Evolutionary conservation across 1,140 invertebrate genomes (phyloP), one percentile per base, ranked within the genome.

Genomic region (Sinonovacula constricta): DNA sequence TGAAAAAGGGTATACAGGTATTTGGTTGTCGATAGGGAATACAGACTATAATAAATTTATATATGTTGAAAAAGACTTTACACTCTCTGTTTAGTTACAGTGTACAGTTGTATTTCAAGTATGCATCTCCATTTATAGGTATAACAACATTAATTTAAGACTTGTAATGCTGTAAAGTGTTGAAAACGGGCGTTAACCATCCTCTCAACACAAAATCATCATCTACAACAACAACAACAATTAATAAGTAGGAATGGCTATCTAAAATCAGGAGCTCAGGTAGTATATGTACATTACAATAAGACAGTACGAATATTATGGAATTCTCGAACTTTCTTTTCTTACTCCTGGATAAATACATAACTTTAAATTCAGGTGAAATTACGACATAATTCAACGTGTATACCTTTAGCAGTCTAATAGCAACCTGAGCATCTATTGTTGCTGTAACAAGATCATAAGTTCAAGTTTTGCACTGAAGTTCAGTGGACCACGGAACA

Each of bases 381-480:
- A 15, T 39, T 34, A 22, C 5, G 15, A 65, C 22, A 63, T 34
- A 39, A 4, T 5, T 15, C n/a, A n/a, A n/a, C n/a, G n/a, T n/a
- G 15, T 45, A 5, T 65, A 45, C 62, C 62, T 65, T 33, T 24
- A 77, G 34, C 7, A 28, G 31, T 15, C 34, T 34, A 1, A 68
- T 68, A 15, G 60, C 63, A 60, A 68, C 34, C 18, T 68, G 49
- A 45, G 15, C 63, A 2, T 63, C 57, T 10, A 14, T 49, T 0
- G 28, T 28, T 31, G 65, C 65, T 67, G 53, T 26, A 4, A 77
- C 53, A 2, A 68, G 60, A 22, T 67, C 34, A 18, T n/a, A n/a
- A n/a, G n/a, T n/a, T n/a, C 51, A 39, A 15, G 10, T 22, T 33
- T 67, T 78, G 15, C 30, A 34, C 51, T 77, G 75, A 24, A 78